Percentiles rank a stretch among this genome's conserved stretches.
Evolutionary conservation across 2,888 invertebrate genomes (phyloP).

Genomic region (Flabesymbios commensalis): DNA sequence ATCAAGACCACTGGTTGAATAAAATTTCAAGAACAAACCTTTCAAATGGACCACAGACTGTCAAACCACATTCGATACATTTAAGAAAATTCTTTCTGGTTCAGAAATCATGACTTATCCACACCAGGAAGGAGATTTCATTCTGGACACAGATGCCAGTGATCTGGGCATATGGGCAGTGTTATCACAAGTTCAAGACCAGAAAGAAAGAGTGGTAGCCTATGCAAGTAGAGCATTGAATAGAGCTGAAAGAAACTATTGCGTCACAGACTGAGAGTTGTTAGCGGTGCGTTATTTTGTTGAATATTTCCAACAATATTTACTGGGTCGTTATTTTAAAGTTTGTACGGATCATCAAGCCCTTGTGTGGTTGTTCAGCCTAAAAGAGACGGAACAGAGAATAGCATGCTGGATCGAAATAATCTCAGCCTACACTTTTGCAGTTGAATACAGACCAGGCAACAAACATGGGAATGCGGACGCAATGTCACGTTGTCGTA

Average conservation of each 20-base stretch:
- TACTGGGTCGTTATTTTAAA: conserved; percentile 30
- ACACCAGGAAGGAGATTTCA: background rate
- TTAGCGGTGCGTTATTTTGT: conserved; percentile 29
- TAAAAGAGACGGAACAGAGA: conserved; percentile 21
- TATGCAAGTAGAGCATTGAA: conserved; percentile 20
- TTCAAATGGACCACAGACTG: conserved; percentile 23
- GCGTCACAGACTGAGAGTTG: conserved; percentile 21
- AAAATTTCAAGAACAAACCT: conserved; percentile 11
- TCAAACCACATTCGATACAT: conserved; percentile 8
- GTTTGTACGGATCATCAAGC: conserved; percentile 39
- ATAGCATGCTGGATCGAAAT: conserved; percentile 18
- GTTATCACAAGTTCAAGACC: conserved; percentile 21
- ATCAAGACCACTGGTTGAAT: conserved; percentile 18
- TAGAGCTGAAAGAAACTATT: conserved; percentile 17
- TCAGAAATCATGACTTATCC: conserved; percentile 25
- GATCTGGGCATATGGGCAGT: conserved; percentile 12
- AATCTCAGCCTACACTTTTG: conserved; percentile 6
- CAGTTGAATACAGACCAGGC: background rate
- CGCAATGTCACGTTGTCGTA: background rate
- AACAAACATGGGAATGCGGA: conserved; percentile 4
- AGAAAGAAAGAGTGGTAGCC: conserved; percentile 18
- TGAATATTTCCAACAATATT: conserved; percentile 34
- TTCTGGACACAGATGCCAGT: conserved; percentile 25
- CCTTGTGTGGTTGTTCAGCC: conserved; percentile 25
- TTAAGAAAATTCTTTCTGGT: conserved; percentile 7